phyloP scores from a whole-genome alignment of 2,113 vertebrate genomes.

The Stercorarius parasiticus region DNA sequence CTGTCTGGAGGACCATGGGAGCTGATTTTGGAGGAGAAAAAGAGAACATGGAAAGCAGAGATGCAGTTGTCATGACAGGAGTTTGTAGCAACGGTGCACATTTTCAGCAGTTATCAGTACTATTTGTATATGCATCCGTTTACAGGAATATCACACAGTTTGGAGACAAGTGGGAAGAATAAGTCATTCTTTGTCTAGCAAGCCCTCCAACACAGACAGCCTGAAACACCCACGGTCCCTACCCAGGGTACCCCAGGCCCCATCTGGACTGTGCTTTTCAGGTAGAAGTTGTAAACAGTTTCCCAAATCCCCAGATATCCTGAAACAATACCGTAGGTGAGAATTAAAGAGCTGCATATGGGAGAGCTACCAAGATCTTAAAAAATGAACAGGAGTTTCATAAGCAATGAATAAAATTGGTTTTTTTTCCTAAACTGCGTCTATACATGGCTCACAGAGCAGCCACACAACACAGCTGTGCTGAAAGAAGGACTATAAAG shows the following conservation, averaged over 20 bases:
- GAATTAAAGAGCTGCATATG: neutral
- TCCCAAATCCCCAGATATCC: neutral
- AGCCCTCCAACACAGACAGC: neutral
- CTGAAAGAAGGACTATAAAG: neutral
- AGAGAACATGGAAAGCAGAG: neutral
- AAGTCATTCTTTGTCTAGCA: constrained; percentile 24
- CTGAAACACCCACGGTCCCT: neutral
- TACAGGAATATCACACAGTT: neutral
- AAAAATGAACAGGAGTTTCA: neutral
- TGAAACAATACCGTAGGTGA: neutral
- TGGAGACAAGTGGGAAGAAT: neutral
- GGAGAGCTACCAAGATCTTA: neutral
- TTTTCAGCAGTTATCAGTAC: neutral
- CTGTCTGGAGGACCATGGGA: neutral
- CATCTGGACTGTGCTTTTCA: neutral
- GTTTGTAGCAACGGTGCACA: neutral
- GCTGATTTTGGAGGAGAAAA: neutral
- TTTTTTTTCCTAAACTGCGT: neutral
- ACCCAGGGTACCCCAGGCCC: neutral
- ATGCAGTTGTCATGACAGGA: neutral
- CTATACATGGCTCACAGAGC: neutral
- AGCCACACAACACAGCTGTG: neutral
- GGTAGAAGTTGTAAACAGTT: neutral
- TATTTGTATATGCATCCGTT: neutral
- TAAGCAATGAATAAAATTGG: neutral